Base-by-base conservation (phyloP, 2,113 vertebrate genomes). In the Toxostoma redivivum region DNA sequence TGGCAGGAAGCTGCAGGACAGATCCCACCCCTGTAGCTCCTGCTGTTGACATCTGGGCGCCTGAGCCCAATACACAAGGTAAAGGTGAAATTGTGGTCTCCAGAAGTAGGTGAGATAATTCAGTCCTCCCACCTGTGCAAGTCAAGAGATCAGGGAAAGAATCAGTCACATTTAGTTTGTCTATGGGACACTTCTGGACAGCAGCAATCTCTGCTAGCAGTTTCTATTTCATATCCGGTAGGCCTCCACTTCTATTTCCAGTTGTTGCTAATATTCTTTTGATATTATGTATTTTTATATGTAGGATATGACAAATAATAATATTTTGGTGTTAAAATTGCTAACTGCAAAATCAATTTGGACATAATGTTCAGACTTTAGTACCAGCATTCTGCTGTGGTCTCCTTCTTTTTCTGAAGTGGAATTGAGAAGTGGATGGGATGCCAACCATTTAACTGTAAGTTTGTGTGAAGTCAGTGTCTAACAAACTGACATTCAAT, bases 61-160 rank as follows among this genome's bases (percentile, higher is more conserved):
- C 12, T 33, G 21, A 31, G 40, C 19, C 4, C 0, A 20, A 9
- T 12, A 54, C 4, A 33, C 2, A 6, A 4, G 6, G 4, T 38
- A 69, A 66, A 81, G 65, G 5, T 33, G 30, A 87, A 62, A 45
- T 66, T 16, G 5, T 27, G 8, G 15, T 50, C 21, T 66, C 25
- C 21, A 62, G 24, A 67, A 67, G 27, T 2, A 60, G 11, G 3
- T 58, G 25, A 19, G 14, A 10, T 57, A 58, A 60, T 25, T 62
- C 72, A 83, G 10, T 38, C 14, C 7, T 71, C 23, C 21, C 28
- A 72, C 12, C 6, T 62, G 28, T 35, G 23, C 44, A 50, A 74
- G 14, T 57, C 58, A 53, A 24, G 53, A 58, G 37, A 11, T 13
- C 5, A 8, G n/a, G 13, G 21, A 92, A 78, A 27, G 17, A 77